Conservation (phyloP, 2,797 vertebrate genomes). For the Octomys mimax region DNA sequence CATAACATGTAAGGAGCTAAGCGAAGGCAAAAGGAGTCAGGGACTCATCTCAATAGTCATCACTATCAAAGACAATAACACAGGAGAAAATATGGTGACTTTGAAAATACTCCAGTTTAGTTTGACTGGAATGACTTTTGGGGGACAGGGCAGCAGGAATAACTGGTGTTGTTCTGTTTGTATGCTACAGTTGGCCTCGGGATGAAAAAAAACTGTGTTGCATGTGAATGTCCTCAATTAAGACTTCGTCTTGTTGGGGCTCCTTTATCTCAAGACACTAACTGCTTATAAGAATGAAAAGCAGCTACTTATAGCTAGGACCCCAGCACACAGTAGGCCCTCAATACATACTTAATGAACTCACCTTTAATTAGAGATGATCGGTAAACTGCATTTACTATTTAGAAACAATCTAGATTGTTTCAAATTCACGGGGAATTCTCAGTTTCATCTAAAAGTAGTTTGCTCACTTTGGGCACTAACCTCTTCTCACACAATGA, state of each 20-base stretch:
- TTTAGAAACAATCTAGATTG: conserved; percentile 30
- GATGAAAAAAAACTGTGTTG: not conserved
- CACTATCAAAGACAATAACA: not conserved
- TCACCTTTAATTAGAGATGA: conserved; percentile 59
- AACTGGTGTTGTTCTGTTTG: not conserved
- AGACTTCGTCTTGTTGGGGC: not conserved
- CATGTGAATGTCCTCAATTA: not conserved
- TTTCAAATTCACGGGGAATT: conserved; percentile 56
- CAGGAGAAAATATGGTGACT: not conserved
- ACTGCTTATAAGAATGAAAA: not conserved
- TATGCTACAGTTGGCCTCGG: not conserved
- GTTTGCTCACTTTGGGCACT: conserved; percentile 64
- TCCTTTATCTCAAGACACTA: not conserved
- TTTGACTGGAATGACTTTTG: not conserved
- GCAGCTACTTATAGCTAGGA: not conserved
- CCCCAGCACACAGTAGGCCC: not conserved
- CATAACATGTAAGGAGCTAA: not conserved
- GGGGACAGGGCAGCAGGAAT: not conserved
- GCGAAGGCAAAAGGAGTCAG: not conserved
- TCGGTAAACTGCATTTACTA: not conserved
- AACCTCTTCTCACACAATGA: conserved; percentile 67
- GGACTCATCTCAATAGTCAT: not conserved
- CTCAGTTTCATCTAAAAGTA: conserved; percentile 69
- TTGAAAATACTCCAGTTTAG: not conserved
- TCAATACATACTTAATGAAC: conserved; percentile 1